These are phyloP conservation scores for Sphaerophoria rueppellii DNA, from an alignment of 2,888 invertebrate genomes.

Conservation along the genomic window DNA sequence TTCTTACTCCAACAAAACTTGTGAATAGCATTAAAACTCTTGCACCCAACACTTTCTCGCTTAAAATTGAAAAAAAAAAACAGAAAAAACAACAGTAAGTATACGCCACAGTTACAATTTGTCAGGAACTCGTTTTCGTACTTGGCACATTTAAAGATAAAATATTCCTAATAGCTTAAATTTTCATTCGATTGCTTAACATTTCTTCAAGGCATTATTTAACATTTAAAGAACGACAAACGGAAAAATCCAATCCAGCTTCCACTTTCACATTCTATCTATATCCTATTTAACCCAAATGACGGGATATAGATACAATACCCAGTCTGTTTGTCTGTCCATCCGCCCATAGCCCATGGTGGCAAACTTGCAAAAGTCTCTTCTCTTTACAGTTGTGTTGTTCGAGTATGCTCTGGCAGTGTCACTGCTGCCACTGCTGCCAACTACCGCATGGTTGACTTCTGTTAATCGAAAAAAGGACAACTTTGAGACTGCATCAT, in stretches of 20 bases:
- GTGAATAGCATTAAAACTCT: too few species aligned
- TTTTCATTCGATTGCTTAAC: slow-evolving; percentile 1
- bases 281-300: slow-evolving; percentile 42
- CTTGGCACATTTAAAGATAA: background rate
- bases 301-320: slow-evolving; percentile 28
- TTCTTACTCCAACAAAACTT: too few species aligned
- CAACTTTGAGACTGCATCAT: slow-evolving; percentile 48
- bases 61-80: background rate
- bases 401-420: background rate
- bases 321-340: slow-evolving; percentile 17
- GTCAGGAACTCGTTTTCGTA: background rate
- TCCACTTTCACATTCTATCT: slow-evolving; percentile 36
- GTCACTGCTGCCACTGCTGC: background rate
- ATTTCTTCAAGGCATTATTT: slow-evolving; percentile 35
- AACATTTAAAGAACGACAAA: background rate
- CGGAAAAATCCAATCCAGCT: background rate
- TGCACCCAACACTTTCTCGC: background rate
- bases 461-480: slow-evolving; percentile 31
- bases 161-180: background rate
- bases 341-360: slow-evolving; percentile 22
- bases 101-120: slow-evolving; percentile 1
- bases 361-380: slow-evolving; percentile 40
- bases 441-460: slow-evolving; percentile 27
- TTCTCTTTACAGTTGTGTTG: background rate
- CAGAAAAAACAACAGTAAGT: background rate